A percentile compares a stretch with the other conserved stretches of the same genome.
These are phyloP conservation scores for Myotis vivesi DNA, from an alignment of 2,797 vertebrate genomes.

Conservation along the genomic window DNA sequence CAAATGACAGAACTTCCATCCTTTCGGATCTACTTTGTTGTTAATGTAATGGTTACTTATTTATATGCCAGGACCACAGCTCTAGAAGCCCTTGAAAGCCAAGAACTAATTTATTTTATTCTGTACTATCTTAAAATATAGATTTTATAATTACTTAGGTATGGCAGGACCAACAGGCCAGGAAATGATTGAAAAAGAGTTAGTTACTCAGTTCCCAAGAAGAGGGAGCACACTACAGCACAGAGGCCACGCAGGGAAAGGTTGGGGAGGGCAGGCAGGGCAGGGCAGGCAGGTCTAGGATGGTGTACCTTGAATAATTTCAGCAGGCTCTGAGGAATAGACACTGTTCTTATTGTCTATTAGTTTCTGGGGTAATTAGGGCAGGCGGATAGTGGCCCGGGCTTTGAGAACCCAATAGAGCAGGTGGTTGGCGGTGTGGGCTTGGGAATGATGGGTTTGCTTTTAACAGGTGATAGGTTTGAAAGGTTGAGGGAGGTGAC, in stretches of 20 bases:
- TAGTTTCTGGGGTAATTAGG: background rate
- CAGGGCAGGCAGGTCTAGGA: too few species aligned
- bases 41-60: background rate
- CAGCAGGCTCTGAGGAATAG: too few species aligned
- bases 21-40: background rate
- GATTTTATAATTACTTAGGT: background rate
- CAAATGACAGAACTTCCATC: background rate
- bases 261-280: accelerated
- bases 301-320: background rate
- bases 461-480: background rate
- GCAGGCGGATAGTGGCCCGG: background rate
- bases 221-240: accelerated
- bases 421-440: background rate
- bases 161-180: background rate
- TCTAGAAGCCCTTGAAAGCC: background rate
- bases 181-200: background rate
- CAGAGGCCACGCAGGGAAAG: accelerated
- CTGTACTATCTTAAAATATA: background rate
- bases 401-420: background rate
- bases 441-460: background rate
- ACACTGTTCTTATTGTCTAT: too few species aligned
- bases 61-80: background rate
- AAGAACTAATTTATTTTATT: background rate
- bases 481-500: background rate
- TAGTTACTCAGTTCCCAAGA: background rate